Conservation (phyloP, 2,797 vertebrate genomes). For the Lacerta bilineata region DNA sequence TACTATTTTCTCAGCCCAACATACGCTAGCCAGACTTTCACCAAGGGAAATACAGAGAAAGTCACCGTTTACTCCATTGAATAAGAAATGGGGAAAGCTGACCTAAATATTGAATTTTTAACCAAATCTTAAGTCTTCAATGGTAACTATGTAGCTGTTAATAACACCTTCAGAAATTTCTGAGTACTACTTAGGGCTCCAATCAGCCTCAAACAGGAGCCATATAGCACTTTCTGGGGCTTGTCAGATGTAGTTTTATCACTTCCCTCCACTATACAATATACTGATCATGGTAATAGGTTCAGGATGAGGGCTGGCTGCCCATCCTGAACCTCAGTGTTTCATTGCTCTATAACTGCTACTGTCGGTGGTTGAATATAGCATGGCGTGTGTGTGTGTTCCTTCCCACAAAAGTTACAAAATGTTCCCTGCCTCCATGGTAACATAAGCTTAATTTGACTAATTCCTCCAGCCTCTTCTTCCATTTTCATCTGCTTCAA, state of each 20-base stretch:
- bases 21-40: background rate
- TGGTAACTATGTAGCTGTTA: constrained; percentile 27
- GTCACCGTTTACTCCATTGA: background rate
- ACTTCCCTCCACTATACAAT: background rate
- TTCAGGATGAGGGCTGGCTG: background rate
- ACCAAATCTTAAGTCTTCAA: background rate
- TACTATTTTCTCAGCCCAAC: constrained; percentile 24
- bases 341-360: background rate
- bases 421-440: background rate
- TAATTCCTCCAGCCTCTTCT: background rate
- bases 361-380: background rate
- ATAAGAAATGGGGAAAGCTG: background rate
- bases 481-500: background rate
- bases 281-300: background rate
- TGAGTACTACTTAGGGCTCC: background rate
- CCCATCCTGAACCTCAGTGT: background rate
- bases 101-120: background rate
- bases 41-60: background rate
- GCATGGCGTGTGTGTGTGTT: background rate
- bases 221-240: background rate
- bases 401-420: too few species aligned
- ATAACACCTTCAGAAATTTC: background rate
- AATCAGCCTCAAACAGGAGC: too few species aligned
- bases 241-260: background rate
- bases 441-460: too few species aligned